These are phyloP conservation scores for Calephelis virginiensis DNA, from an alignment of 1,140 invertebrate genomes.

Conservation along the genomic window DNA sequence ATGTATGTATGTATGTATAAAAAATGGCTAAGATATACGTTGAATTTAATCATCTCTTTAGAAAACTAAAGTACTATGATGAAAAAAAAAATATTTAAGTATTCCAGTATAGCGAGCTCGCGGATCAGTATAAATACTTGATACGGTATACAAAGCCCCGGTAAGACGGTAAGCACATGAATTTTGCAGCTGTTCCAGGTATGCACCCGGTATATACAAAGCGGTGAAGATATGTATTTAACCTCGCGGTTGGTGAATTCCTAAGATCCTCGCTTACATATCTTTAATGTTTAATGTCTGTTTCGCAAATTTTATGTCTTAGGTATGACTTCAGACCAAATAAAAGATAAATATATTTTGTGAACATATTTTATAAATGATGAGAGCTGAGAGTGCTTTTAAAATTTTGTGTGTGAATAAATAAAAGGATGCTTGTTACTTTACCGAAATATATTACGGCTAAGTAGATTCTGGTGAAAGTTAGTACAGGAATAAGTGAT, in stretches of 20 bases:
- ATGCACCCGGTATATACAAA: slow-evolving; percentile 15
- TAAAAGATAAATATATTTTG: background rate
- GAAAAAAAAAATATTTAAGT: background rate
- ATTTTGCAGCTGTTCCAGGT: slow-evolving; percentile 13
- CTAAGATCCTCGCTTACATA: slow-evolving; percentile 19
- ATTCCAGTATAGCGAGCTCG: background rate
- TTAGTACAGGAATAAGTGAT: too few species aligned
- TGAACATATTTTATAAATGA: background rate
- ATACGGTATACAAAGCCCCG: slow-evolving; percentile 11
- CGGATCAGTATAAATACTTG: slow-evolving; percentile 13
- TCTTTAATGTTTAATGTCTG: slow-evolving; percentile 11
- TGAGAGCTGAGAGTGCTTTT: too few species aligned
- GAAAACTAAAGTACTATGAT: background rate
- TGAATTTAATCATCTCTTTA: background rate
- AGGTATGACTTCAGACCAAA: background rate
- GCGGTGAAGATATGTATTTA: slow-evolving; percentile 8
- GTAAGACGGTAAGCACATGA: slow-evolving; percentile 17
- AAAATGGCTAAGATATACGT: too few species aligned
- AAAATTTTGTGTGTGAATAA: too few species aligned
- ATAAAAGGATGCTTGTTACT: too few species aligned
- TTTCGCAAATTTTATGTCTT: slow-evolving; percentile 15
- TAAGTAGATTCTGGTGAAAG: too few species aligned
- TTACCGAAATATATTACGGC: too few species aligned
- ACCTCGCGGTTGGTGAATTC: slow-evolving; percentile 19
- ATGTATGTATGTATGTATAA: too few species aligned